Conservation (phyloP, 2,113 vertebrate species). For the Amblyornis subalaris region DNA sequence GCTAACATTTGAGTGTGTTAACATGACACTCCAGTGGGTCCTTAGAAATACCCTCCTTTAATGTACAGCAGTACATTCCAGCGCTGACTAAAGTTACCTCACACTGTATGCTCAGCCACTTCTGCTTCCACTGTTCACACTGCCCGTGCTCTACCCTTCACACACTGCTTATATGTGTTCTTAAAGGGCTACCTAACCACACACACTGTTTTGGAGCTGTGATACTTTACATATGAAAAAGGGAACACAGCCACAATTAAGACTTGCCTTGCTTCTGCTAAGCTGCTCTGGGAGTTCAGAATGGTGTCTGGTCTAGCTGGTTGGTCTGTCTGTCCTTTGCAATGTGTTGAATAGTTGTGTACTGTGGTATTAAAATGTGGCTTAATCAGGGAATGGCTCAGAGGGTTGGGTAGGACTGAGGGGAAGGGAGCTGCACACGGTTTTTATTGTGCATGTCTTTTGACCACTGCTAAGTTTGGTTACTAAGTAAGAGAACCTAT, state of each 20-base stretch:
- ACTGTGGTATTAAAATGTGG: slow-evolving; percentile 1
- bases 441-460: slow-evolving; percentile 51
- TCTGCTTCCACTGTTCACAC: slow-evolving; percentile 30
- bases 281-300: slow-evolving; percentile 40
- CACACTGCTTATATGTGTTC: not conserved
- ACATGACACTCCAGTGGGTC: slow-evolving; percentile 14
- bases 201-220: not conserved
- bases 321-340: slow-evolving; percentile 28
- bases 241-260: slow-evolving; percentile 42
- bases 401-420: not conserved
- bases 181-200: not conserved
- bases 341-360: slow-evolving; percentile 10
- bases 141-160: not conserved
- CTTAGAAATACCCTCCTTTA: not conserved
- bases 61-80: not conserved
- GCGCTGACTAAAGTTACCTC: not conserved
- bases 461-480: slow-evolving; percentile 15
- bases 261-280: slow-evolving; percentile 38
- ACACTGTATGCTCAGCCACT: not conserved
- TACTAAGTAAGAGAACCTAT: slow-evolving; percentile 50
- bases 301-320: slow-evolving; percentile 22
- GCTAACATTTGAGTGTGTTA: slow-evolving; percentile 19
- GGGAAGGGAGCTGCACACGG: not conserved
- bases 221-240: not conserved
- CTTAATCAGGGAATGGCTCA: slow-evolving; percentile 55